These are phyloP conservation scores for Cryptocheilus praepositus DNA, from an alignment of 2,888 invertebrate species.

Conservation along the genomic window DNA sequence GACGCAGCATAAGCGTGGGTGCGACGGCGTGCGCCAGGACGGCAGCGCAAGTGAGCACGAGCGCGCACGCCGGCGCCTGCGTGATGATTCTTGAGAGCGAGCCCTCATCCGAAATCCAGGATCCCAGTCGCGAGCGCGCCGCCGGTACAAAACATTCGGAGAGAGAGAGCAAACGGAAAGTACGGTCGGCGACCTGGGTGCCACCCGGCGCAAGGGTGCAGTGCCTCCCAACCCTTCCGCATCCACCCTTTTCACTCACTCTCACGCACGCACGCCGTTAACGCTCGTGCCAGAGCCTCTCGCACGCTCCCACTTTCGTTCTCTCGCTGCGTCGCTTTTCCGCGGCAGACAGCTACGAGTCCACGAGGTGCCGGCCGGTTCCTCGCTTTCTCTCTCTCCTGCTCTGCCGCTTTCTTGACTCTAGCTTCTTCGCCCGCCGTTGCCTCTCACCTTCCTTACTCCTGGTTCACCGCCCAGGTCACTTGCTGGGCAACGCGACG, in stretches of 20 bases:
- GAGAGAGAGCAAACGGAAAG: slow-evolving; percentile 31
- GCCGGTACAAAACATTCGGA: slow-evolving; percentile 52
- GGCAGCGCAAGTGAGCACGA: slow-evolving; percentile 7
- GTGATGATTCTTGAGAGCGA: slow-evolving; percentile 48
- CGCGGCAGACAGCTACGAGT: too few species aligned
- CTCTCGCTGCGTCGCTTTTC: not conserved
- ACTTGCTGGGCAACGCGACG: too few species aligned
- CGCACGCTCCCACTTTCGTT: not conserved
- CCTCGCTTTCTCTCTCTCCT: slow-evolving; percentile 8
- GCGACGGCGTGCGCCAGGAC: not conserved
- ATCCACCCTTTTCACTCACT: slow-evolving; percentile 15
- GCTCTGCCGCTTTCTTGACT: not conserved
- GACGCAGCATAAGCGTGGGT: not conserved
- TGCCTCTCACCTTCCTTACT: too few species aligned
- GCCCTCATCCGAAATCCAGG: slow-evolving; percentile 56
- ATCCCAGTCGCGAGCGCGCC: slow-evolving; percentile 60
- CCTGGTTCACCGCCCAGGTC: too few species aligned
- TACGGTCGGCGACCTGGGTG: slow-evolving; percentile 50
- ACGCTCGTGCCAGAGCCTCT: not conserved
- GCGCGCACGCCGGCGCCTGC: slow-evolving; percentile 43
- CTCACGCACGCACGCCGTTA: slow-evolving; percentile 15
- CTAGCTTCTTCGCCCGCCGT: not conserved
- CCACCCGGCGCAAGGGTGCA: slow-evolving; percentile 44
- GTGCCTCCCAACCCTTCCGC: slow-evolving; percentile 31
- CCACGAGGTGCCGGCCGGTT: not conserved